A percentile compares a stretch with the other conserved stretches of the same genome.
phyloP scores from a whole-genome alignment of 2,797 vertebrate species.

The Centroberyx gerrardi region DNA sequence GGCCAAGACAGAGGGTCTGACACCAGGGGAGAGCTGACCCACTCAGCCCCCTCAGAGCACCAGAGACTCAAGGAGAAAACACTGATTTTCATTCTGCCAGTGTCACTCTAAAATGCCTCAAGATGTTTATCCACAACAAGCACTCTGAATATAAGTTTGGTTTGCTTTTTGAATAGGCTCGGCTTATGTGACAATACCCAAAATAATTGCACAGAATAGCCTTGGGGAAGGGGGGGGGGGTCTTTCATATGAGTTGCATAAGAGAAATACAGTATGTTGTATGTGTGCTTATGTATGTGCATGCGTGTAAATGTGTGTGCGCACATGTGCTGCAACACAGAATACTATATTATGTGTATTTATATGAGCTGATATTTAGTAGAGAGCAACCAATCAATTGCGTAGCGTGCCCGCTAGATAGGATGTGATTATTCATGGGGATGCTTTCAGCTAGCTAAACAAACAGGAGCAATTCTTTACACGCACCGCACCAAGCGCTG shows the following conservation, averaged over 20 bases:
- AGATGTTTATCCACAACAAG: conserved; percentile 68
- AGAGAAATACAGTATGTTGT: conserved; percentile 21
- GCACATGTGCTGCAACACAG: not conserved
- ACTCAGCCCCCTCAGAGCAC: conserved; percentile 41
- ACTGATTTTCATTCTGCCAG: conserved; percentile 60
- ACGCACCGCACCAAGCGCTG: conserved; percentile 57
- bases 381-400: conserved; percentile 55
- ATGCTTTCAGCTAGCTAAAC: conserved; percentile 64
- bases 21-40: conserved; percentile 57
- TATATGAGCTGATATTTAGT: conserved; percentile 42
- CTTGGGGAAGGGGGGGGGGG: conserved; percentile 31
- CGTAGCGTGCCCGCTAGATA: conserved; percentile 49
- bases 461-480: conserved; percentile 73
- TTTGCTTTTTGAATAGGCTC: conserved; percentile 40
- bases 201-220: conserved; percentile 59
- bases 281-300: conserved; percentile 4
- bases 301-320: conserved; percentile 7
- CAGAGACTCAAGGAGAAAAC: not conserved
- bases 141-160: conserved; percentile 55
- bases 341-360: conserved; percentile 43
- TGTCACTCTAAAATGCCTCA: conserved; percentile 63
- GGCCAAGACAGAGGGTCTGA: conserved; percentile 61
- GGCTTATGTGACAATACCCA: conserved; percentile 32
- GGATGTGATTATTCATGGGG: conserved; percentile 68
- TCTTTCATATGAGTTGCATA: conserved; percentile 38